Evolutionary conservation across 92 coral and sea anemone genomes (phyloP).

Genomic region (Diadumene lineata): DNA sequence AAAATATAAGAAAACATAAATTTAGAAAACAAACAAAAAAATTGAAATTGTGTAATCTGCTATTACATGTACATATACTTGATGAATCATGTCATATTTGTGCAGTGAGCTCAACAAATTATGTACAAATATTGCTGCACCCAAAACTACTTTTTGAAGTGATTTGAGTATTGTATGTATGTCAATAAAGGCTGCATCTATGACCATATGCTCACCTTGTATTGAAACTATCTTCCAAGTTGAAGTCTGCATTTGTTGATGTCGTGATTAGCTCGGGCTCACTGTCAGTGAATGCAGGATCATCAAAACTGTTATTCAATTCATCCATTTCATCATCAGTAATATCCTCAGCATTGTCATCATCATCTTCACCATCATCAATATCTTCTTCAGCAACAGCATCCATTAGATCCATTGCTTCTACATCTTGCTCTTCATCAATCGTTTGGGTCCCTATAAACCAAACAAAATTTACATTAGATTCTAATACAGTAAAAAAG

Average conservation of each 20-base stretch:
- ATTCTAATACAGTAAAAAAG: too few relatives aligned
- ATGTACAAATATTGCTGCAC: too few relatives aligned
- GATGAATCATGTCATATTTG: too few relatives aligned
- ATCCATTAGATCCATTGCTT: neutral
- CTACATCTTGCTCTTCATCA: neutral
- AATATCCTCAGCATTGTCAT: neutral
- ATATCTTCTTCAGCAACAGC: neutral
- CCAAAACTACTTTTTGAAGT: too few relatives aligned
- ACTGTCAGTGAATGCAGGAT: constrained; percentile 17
- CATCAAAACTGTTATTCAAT: constrained; percentile 4
- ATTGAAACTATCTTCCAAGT: constrained; percentile 14
- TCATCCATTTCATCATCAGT: constrained; percentile 10
- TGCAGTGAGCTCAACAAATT: too few relatives aligned
- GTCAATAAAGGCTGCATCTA: neutral
- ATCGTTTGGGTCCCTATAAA: too few relatives aligned
- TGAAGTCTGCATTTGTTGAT: neutral
- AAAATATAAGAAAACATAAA: constrained; percentile 5
- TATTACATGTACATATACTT: too few relatives aligned
- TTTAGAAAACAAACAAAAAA: too few relatives aligned
- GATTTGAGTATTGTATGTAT: neutral
- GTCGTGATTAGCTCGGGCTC: constrained; percentile 8
- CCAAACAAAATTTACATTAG: too few relatives aligned
- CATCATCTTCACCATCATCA: neutral
- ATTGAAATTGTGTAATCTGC: too few relatives aligned
- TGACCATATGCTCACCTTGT: neutral